These are phyloP conservation scores for Myripristis murdjan DNA, from an alignment of 2,797 vertebrate species.

Conservation along the genomic window DNA sequence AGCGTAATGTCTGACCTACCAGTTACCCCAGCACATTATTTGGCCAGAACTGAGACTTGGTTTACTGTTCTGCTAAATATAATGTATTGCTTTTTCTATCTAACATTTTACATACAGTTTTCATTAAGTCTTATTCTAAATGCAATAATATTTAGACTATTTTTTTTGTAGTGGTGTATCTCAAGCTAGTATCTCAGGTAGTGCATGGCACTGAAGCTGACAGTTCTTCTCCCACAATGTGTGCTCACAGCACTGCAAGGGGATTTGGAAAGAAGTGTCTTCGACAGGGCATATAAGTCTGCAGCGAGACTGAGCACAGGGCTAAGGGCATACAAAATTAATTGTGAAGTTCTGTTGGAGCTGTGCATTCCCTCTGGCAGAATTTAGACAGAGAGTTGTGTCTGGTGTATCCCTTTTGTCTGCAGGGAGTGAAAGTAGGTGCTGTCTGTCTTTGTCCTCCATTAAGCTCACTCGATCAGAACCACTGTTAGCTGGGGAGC, in stretches of 20 bases:
- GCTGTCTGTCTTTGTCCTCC: conserved; percentile 39
- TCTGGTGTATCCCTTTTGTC: conserved; percentile 28
- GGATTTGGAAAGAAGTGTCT: conserved; percentile 16
- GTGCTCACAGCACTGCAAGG: conserved; percentile 17
- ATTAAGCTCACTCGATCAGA: conserved; percentile 53
- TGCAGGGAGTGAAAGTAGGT: conserved; percentile 11
- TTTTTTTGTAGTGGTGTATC: too few species aligned
- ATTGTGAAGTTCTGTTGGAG: conserved; percentile 31
- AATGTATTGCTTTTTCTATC: conserved; percentile 24
- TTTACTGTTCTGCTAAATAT: not conserved
- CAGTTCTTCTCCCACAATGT: too few species aligned
- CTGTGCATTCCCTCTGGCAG: conserved; percentile 28
- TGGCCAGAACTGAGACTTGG: not conserved
- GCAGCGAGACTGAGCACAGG: conserved; percentile 17
- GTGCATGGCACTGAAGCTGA: too few species aligned
- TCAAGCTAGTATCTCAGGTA: too few species aligned
- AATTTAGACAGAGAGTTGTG: conserved; percentile 15
- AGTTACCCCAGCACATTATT: too few species aligned
- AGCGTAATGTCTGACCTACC: not conserved
- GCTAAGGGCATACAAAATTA: conserved; percentile 29
- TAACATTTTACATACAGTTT: too few species aligned
- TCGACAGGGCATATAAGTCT: not conserved
- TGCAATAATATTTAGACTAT: too few species aligned
- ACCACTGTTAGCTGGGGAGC: conserved; percentile 51
- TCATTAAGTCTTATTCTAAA: too few species aligned